phyloP scores from a whole-genome alignment of 2,113 vertebrate genomes.

The Gila orcuttii region DNA sequence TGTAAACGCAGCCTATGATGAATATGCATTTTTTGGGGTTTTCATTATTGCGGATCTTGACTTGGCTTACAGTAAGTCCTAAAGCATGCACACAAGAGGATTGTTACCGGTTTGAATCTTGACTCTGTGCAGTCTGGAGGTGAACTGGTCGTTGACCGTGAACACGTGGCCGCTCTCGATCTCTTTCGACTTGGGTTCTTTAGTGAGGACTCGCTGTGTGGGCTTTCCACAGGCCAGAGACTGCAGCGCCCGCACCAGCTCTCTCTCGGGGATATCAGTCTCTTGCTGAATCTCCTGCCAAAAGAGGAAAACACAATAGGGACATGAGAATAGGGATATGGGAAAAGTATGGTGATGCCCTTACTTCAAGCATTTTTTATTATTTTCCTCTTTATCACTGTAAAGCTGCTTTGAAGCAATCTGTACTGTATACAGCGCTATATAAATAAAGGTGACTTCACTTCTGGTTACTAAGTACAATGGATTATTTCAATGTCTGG shows the following conservation, averaged over 20 bases:
- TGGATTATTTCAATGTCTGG: too few relatives aligned
- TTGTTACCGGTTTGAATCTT: conserved; percentile 96
- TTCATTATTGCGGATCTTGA: not conserved
- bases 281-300: conserved; percentile 97
- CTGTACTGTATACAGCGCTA: too few relatives aligned
- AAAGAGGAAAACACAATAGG: not conserved
- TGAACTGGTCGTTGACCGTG: conserved; percentile 99
- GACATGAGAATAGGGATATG: not conserved
- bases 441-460: too few relatives aligned
- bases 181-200: conserved; percentile 98
- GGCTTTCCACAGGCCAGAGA: conserved; percentile 98
- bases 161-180: conserved; percentile 98
- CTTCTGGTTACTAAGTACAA: too few relatives aligned
- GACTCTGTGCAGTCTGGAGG: conserved; percentile 98
- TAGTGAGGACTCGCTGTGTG: conserved; percentile 96
- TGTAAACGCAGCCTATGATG: not conserved
- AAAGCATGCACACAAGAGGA: not conserved
- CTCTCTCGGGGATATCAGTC: conserved; percentile 98
- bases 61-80: not conserved
- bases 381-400: too few relatives aligned
- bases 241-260: conserved; percentile 95
- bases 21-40: not conserved
- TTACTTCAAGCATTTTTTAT: not conserved
- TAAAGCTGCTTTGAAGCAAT: too few relatives aligned
- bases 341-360: not conserved